phyloP scores from a whole-genome alignment of 2,888 invertebrate species.

The Aleiodes leptofemur region DNA sequence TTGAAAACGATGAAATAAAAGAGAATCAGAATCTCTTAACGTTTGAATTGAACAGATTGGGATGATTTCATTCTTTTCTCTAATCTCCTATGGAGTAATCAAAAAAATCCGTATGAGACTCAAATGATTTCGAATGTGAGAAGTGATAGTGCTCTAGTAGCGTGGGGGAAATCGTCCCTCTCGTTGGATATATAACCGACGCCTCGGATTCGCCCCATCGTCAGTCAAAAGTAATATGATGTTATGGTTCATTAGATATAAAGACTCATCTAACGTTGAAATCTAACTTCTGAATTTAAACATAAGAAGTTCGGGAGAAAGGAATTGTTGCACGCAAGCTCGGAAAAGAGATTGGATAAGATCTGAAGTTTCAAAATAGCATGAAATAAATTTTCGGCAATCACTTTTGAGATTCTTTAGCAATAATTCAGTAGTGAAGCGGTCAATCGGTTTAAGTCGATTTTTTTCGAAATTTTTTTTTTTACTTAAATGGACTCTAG shows the following conservation, averaged over 20 bases:
- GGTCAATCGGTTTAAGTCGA: too few relatives aligned
- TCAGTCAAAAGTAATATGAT: slow-evolving; percentile 70
- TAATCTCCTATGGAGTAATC: background rate
- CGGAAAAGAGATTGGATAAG: slow-evolving; percentile 34
- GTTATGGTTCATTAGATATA: slow-evolving; percentile 55
- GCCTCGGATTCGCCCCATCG: slow-evolving; percentile 61
- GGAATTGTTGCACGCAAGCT: slow-evolving; percentile 42
- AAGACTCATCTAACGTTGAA: slow-evolving; percentile 39
- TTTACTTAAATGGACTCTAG: too few relatives aligned
- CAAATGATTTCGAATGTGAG: too few relatives aligned
- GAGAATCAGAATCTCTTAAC: slow-evolving; percentile 1
- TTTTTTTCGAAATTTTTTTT: too few relatives aligned
- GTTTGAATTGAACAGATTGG: slow-evolving; percentile 16
- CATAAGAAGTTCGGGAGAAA: background rate
- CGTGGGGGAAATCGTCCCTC: slow-evolving; percentile 51
- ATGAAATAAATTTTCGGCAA: background rate
- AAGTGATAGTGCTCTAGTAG: too few relatives aligned
- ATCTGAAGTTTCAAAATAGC: slow-evolving; percentile 39
- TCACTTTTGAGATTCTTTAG: background rate
- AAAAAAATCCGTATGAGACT: too few relatives aligned
- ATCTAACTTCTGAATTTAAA: slow-evolving; percentile 40
- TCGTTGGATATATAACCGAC: too few relatives aligned
- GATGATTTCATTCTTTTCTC: slow-evolving; percentile 24
- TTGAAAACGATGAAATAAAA: background rate
- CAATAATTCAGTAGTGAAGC: too few relatives aligned